A percentile compares a stretch with the other conserved stretches of the same genome.
These are phyloP conservation scores for Polyommatus icarus DNA, from an alignment of 2,888 invertebrate genomes.

Conservation along the genomic window DNA sequence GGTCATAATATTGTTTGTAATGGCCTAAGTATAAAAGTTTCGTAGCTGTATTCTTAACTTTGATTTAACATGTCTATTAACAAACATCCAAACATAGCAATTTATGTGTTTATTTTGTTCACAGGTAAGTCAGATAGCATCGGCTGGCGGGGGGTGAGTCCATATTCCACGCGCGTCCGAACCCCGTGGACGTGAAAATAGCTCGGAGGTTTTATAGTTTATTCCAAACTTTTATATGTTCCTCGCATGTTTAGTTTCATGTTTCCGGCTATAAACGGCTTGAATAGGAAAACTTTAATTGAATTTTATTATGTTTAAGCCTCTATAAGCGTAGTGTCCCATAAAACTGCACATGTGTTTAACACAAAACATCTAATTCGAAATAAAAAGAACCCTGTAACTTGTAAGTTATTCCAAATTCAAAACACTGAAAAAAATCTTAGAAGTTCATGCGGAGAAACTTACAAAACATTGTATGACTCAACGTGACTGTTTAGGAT, in stretches of 20 bases:
- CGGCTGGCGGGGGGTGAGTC: slow-evolving; percentile 38
- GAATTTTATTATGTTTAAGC: neutral
- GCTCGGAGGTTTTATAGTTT: slow-evolving; percentile 7
- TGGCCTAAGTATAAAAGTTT: too few relatives aligned
- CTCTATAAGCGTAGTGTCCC: too few relatives aligned
- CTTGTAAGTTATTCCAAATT: too few relatives aligned
- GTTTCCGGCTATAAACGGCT: neutral
- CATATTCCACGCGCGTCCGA: slow-evolving; percentile 37
- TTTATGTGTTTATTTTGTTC: slow-evolving; percentile 36
- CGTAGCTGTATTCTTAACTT: neutral
- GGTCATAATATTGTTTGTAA: neutral
- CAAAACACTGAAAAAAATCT: too few relatives aligned
- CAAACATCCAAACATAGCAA: neutral
- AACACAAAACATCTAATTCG: neutral
- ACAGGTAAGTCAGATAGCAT: slow-evolving; percentile 41
- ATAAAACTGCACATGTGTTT: too few relatives aligned
- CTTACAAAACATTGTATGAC: too few relatives aligned
- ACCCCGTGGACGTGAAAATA: slow-evolving; percentile 22
- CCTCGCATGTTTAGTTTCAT: neutral
- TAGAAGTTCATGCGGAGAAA: too few relatives aligned
- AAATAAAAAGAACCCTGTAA: neutral
- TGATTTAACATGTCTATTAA: neutral
- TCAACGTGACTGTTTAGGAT: too few relatives aligned
- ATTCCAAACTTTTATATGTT: slow-evolving; percentile 3
- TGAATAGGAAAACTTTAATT: neutral